Evolutionary conservation across 2,797 vertebrate species (phyloP).

Genomic region (Kryptopterus vitreolus): DNA sequence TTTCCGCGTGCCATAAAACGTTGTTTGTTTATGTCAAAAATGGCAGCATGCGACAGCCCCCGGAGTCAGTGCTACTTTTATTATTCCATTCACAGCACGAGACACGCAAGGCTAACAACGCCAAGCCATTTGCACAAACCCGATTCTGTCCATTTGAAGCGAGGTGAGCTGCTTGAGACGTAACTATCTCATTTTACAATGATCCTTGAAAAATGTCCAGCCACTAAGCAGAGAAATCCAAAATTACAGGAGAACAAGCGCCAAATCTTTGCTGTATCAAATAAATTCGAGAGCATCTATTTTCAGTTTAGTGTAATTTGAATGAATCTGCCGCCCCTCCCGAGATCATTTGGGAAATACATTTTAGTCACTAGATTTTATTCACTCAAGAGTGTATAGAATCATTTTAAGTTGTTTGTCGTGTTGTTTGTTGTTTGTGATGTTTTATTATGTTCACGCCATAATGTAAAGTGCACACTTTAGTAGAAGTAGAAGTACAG

Average conservation of each 20-base stretch:
- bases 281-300: too few species aligned
- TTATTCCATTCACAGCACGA: slow-evolving; percentile 22
- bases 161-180: background rate
- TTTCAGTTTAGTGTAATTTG: too few species aligned
- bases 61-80: slow-evolving; percentile 9
- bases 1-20: background rate
- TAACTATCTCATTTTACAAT: slow-evolving; percentile 37
- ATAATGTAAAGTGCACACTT: too few species aligned
- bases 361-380: background rate
- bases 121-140: background rate
- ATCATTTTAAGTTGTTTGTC: too few species aligned
- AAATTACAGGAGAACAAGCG: background rate
- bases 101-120: slow-evolving; percentile 5
- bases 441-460: background rate
- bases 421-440: background rate
- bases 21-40: slow-evolving; percentile 37
- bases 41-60: background rate
- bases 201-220: slow-evolving; percentile 34
- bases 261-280: too few species aligned
- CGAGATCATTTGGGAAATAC: background rate
- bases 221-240: slow-evolving; percentile 23
- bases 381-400: background rate
- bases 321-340: too few species aligned
- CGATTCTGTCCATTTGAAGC: background rate
- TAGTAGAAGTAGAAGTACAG: too few species aligned